Base-by-base conservation (phyloP, 1,140 invertebrate species). In the Bombus confusus region DNA sequence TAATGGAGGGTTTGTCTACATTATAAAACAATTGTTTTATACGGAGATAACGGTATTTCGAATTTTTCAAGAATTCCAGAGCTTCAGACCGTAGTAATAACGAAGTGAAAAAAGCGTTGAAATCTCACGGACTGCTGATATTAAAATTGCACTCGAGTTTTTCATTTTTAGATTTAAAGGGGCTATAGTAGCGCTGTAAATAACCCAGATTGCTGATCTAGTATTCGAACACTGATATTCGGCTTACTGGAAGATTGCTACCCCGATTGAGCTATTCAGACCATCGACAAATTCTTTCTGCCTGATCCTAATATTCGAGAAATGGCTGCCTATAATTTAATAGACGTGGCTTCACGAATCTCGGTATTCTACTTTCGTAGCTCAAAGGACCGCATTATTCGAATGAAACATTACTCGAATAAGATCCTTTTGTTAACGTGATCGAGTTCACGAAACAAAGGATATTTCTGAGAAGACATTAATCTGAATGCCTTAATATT, bases 221-320 rank as follows among this genome's bases (percentile, higher is more conserved):
- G 75, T 77, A 77, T 77, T 77, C 52, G 75, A 77, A 31, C 57
- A 57, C 8, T n/a, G 57, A 77, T 62, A 62, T 62, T 47, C 57
- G 28, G 6, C 31, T 31, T 22, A 22, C 52, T 62, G 57, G 75
- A 34, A 77, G 75, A 62, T 28, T 9, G 52, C 74, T 59, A 34
- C 57, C 74, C 43, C 34, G 37, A 76, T 76, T 62, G 34, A 37
- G 75, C 75, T 77, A 77, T 77, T 77, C 75, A 62, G 57, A 77
- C 52, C 57, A 62, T 62, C 75, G 75, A 77, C 57, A n/a, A 76
- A 76, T 76, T 59, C 74, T 76, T 76, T 76, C 74, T 59, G 34
- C 13, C 34, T 18, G 31, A 77, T 77, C 74, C 74, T 59, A 59
- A 77, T 62, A 39, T 62, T 77, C 57, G 12, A 77, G 75, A 77